These are phyloP conservation scores for Augochlorella aurata DNA, from an alignment of 2,888 invertebrate genomes.

Conservation along the genomic window DNA sequence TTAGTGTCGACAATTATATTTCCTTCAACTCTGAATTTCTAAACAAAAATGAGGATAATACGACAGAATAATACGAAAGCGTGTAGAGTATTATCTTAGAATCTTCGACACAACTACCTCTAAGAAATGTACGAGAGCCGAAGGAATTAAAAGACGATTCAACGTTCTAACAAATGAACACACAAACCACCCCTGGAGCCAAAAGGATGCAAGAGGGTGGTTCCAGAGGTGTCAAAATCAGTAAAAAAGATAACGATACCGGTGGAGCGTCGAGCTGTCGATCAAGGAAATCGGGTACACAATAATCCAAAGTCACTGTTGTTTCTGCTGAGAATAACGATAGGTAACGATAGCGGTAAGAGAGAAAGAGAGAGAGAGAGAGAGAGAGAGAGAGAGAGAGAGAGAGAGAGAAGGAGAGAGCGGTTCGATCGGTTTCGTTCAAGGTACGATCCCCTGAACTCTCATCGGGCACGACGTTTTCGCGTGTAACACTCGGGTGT, in stretches of 20 bases:
- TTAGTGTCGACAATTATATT: too few species aligned
- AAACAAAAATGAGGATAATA: too few species aligned
- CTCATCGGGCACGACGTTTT: slow-evolving; percentile 11
- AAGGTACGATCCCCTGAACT: slow-evolving; percentile 16
- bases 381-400: neutral
- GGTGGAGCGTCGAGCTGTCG: slow-evolving; percentile 18
- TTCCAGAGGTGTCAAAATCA: neutral
- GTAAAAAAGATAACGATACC: slow-evolving; percentile 28
- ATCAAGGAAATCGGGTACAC: slow-evolving; percentile 14
- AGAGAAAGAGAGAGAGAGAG: neutral
- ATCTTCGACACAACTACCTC: too few species aligned
- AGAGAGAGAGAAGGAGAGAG: neutral
- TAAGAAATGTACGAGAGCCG: too few species aligned
- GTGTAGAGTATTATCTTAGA: too few species aligned
- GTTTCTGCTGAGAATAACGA: slow-evolving; percentile 4
- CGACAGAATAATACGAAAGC: too few species aligned
- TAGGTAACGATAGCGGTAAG: neutral
- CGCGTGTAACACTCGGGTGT: neutral
- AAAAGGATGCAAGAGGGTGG: too few species aligned
- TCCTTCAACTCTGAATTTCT: too few species aligned
- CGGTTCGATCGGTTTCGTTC: slow-evolving; percentile 37
- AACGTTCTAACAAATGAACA: neutral
- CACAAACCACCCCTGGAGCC: neutral
- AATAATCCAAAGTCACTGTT: slow-evolving; percentile 28
- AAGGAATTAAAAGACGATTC: too few species aligned